Percentiles rank a stretch among this genome's conserved stretches.
Evolutionary conservation across 1,140 invertebrate species (phyloP).

Genomic region (Brachionus angularis): DNA sequence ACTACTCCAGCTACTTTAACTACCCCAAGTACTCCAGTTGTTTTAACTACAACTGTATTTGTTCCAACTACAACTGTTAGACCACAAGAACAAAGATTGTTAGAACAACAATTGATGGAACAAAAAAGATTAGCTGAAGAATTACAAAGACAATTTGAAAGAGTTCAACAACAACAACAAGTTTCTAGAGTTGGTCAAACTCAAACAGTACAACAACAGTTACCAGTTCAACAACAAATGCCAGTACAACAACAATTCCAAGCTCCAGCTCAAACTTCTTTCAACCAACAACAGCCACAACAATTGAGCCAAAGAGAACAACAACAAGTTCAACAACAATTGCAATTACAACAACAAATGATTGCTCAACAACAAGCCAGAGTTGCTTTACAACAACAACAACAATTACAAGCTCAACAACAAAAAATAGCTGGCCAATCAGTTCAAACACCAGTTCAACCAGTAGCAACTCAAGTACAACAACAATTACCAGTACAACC

Average conservation of each 20-base stretch:
- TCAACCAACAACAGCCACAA: neutral
- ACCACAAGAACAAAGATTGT: too few species aligned
- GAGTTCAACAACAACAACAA: neutral
- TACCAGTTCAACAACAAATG: neutral
- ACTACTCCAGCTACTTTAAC: neutral
- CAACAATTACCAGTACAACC: neutral
- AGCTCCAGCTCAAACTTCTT: neutral
- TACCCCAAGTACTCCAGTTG: neutral
- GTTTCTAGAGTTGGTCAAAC: slow-evolving; percentile 1
- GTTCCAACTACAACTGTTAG: too few species aligned
- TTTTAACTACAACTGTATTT: too few species aligned
- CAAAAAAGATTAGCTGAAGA: too few species aligned
- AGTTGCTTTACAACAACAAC: neutral
- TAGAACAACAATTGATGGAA: too few species aligned
- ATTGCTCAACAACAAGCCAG: too few species aligned
- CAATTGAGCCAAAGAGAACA: too few species aligned
- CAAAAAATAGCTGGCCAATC: neutral
- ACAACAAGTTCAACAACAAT: too few species aligned
- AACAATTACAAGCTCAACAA: neutral
- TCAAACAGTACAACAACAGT: neutral
- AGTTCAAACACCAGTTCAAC: neutral
- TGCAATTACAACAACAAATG: too few species aligned
- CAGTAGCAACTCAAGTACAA: neutral
- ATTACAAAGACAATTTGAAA: neutral
- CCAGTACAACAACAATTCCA: neutral